phyloP scores from a whole-genome alignment of 2,797 vertebrate species.

The Intellagama lesueurii region DNA sequence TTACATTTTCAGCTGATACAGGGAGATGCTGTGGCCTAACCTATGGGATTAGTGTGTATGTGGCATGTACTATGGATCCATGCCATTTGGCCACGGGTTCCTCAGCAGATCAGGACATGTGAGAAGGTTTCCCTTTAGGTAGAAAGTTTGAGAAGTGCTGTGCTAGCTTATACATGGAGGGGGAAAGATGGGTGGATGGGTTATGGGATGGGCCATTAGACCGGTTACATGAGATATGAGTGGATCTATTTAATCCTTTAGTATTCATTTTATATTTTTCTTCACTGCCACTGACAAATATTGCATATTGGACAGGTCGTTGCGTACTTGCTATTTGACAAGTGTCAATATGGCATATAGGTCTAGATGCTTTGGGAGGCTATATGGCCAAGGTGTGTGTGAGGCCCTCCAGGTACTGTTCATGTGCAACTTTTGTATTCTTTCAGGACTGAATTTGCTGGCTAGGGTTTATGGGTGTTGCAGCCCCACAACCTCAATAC shows the following conservation, averaged over 20 bases:
- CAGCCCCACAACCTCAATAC: background rate
- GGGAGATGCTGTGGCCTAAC: background rate
- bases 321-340: constrained; percentile 32
- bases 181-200: background rate
- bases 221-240: background rate
- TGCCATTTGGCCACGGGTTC: background rate
- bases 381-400: background rate
- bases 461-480: background rate
- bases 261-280: background rate
- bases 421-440: background rate
- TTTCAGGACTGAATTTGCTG: background rate
- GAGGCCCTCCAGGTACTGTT: background rate
- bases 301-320: background rate
- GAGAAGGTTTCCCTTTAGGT: background rate
- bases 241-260: background rate
- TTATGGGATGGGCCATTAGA: too few relatives aligned
- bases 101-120: background rate
- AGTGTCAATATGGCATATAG: constrained; percentile 54
- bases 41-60: background rate
- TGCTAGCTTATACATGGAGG: too few relatives aligned
- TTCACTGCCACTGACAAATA: background rate
- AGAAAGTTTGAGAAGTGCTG: background rate
- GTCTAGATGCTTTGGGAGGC: too few relatives aligned
- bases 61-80: background rate
- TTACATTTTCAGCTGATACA: background rate